Evolutionary conservation across 2,888 invertebrate genomes (phyloP).

Genomic region (Trichogramma evanescens): DNA sequence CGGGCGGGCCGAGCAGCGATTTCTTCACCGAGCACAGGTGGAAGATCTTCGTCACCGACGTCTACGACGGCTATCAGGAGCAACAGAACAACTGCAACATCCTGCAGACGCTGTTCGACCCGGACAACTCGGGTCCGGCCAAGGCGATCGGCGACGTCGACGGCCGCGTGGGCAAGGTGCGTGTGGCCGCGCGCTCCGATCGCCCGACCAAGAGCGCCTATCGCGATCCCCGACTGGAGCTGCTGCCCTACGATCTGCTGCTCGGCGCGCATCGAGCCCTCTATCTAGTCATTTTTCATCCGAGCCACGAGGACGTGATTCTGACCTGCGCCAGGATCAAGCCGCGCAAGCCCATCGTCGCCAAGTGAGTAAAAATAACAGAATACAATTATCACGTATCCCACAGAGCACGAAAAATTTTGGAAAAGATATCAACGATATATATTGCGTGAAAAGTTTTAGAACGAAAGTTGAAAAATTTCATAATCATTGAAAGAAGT

Average conservation of each 20-base stretch:
- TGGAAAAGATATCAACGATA: too few relatives aligned
- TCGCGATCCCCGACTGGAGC: constrained; percentile 64
- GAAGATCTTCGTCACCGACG: constrained; percentile 85
- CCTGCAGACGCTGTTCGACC: constrained; percentile 78
- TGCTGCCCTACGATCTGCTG: constrained; percentile 67
- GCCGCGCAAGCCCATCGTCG: constrained; percentile 57
- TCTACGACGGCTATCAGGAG: constrained; percentile 56
- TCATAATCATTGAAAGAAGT: too few relatives aligned
- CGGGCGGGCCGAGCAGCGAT: constrained; percentile 27
- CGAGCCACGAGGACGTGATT: constrained; percentile 67
- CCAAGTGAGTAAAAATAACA: constrained; percentile 56
- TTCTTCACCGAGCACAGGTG: constrained; percentile 71
- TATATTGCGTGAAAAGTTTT: too few relatives aligned
- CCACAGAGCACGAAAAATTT: too few relatives aligned
- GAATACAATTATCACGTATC: too few relatives aligned
- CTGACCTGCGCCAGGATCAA: constrained; percentile 78
- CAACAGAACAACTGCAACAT: constrained; percentile 68
- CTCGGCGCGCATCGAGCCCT: constrained; percentile 68
- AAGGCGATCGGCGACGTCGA: constrained; percentile 76
- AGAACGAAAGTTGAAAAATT: too few relatives aligned
- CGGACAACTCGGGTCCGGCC: constrained; percentile 62
- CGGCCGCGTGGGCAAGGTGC: constrained; percentile 66
- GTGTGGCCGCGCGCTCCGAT: constrained; percentile 59
- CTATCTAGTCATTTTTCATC: constrained; percentile 76
- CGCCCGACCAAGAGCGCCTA: constrained; percentile 56